Base-by-base conservation (phyloP, 2,888 invertebrate species). In the Pediacus dermestoides region DNA sequence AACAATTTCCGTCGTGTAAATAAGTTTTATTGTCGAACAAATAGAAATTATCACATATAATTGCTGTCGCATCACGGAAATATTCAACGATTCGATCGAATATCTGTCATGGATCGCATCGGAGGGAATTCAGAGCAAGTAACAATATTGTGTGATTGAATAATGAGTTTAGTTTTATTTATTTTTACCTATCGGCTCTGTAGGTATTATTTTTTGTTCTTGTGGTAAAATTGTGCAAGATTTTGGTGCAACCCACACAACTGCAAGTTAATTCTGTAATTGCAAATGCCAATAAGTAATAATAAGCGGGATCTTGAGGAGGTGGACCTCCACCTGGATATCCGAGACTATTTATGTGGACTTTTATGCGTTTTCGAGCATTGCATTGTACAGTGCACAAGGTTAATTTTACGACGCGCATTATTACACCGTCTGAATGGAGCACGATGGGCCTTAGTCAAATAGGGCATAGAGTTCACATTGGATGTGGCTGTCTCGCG, bases 261-360 rank as follows among this genome's bases (percentile, higher is more conserved):
- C n/a, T 44, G 55, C 53, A 58, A 60, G 58, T 61, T 58, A 55
- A 43, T 42, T 43, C 46, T 52, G 56, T 63, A 63, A 63, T 63
- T 63, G 58, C 58, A 54, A 60, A 59, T 54, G 57, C 58, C 58
- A 60, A 62, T 61, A 62, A 58, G 58, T 56, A 57, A 57, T 57
- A 57, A 57, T 54, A 56, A 48, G 48, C 46, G 34, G 46, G 45
- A 40, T 23, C 30, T 39, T 37, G 48, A 45, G 48, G 48, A 53
- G 56, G 56, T 58, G 56, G 60, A 53, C 60, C 62, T 57, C 61
- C 64, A 66, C 65, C 64, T 66, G 64, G 65, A 62, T 60, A 63
- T 61, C 55, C 55, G 60, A 60, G 61, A 64, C 63, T 66, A 66
- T 67, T 67, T 67, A 66, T 66, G 66, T 62, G 46, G 64, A 67